phyloP scores from a whole-genome alignment of 2,113 vertebrate species.

The Neogale vison region DNA sequence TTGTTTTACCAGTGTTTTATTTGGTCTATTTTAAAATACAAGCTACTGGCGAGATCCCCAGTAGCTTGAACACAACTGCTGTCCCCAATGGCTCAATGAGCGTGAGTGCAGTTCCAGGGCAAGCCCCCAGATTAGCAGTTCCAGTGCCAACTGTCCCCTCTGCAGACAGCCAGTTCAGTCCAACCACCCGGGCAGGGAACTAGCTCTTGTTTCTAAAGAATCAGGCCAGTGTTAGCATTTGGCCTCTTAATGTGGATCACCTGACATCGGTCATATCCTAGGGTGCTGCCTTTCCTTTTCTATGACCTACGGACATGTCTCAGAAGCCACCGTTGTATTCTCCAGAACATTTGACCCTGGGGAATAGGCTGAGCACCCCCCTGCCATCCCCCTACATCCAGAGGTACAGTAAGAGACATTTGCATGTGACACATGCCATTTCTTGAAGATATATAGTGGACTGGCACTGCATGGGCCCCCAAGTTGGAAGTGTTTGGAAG shows the following conservation, averaged over 20 bases:
- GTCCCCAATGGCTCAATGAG: constrained; percentile 58
- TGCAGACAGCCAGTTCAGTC: neutral
- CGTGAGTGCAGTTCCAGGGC: neutral
- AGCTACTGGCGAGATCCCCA: constrained; percentile 65
- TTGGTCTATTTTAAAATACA: constrained; percentile 94
- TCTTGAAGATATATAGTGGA: neutral
- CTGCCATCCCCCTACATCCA: accelerated
- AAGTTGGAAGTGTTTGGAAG: neutral
- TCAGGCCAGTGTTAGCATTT: neutral
- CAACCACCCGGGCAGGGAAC: neutral
- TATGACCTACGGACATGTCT: neutral
- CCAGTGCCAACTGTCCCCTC: neutral
- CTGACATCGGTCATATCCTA: neutral
- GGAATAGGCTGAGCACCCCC: accelerated
- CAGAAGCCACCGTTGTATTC: neutral
- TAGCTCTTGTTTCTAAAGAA: neutral
- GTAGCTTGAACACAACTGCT: constrained; percentile 64
- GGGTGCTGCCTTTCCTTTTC: neutral
- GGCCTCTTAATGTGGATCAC: neutral
- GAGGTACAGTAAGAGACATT: neutral
- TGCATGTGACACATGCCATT: accelerated
- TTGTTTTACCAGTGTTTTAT: constrained; percentile 95
- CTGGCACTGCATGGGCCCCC: neutral
- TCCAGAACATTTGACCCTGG: neutral
- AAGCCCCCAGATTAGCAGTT: neutral